These are phyloP conservation scores for Chrysolina oricalcia DNA, from an alignment of 2,888 invertebrate genomes.

Conservation along the genomic window DNA sequence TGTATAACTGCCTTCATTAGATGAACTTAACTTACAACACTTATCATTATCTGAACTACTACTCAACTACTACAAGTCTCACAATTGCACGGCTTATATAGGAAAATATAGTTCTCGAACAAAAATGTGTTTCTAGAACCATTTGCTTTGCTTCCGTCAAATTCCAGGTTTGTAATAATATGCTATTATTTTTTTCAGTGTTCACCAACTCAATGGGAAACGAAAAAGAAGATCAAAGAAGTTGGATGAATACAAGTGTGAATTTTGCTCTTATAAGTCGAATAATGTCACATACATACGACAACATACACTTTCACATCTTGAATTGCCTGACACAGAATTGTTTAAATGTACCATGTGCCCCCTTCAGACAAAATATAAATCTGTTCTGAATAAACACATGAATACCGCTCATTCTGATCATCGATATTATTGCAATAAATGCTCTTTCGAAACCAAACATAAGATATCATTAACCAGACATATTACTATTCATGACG, in stretches of 20 bases:
- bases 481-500: slow-evolving; percentile 3
- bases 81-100: too few relatives aligned
- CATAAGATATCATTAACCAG: slow-evolving; percentile 25
- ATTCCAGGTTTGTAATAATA: too few relatives aligned
- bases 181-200: not conserved
- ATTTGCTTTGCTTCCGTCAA: too few relatives aligned
- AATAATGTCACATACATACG: not conserved
- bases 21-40: too few relatives aligned
- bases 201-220: not conserved
- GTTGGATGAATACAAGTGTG: not conserved
- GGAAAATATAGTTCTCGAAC: too few relatives aligned
- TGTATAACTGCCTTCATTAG: too few relatives aligned
- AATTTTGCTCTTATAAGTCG: slow-evolving; percentile 2
- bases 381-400: not conserved
- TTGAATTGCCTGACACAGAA: not conserved
- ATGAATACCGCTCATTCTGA: slow-evolving; percentile 25
- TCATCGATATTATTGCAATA: slow-evolving; percentile 12
- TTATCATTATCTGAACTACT: too few relatives aligned
- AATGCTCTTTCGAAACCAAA: slow-evolving; percentile 23
- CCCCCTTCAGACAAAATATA: slow-evolving; percentile 17
- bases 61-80: too few relatives aligned
- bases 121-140: too few relatives aligned
- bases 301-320: slow-evolving; percentile 8
- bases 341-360: slow-evolving; percentile 14
- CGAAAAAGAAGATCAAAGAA: not conserved